phyloP scores from a whole-genome alignment of 2,113 vertebrate genomes.

The Otolemur garnettii region DNA sequence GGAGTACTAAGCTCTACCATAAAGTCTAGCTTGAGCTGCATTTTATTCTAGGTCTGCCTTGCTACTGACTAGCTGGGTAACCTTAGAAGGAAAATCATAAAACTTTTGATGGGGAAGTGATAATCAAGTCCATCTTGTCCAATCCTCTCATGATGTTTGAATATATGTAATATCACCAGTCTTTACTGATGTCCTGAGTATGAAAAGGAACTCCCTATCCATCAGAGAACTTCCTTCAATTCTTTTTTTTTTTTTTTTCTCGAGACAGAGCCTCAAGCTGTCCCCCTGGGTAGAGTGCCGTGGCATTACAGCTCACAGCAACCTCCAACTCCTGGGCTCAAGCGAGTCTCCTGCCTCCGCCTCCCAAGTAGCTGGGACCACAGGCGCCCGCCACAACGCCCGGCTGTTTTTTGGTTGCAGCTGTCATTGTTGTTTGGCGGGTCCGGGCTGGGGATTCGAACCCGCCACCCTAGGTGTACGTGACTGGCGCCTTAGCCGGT shows the following conservation, averaged over 20 bases:
- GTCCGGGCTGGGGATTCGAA: too few species aligned
- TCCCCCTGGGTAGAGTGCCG: too few species aligned
- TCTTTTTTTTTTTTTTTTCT: background rate
- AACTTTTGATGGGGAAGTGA: background rate
- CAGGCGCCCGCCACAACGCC: too few species aligned
- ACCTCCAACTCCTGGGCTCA: too few species aligned
- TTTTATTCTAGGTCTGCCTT: background rate
- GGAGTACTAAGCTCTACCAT: background rate
- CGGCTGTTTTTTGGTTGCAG: too few species aligned
- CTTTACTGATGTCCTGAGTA: background rate
- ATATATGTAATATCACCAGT: background rate
- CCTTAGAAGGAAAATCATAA: background rate
- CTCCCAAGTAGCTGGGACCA: too few species aligned
- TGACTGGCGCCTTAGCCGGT: too few species aligned
- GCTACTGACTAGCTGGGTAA: slow-evolving; percentile 32
- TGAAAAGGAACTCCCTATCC: background rate
- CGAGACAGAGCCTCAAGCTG: too few species aligned
- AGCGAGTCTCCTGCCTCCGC: too few species aligned
- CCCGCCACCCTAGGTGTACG: too few species aligned
- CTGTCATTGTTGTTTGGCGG: too few species aligned
- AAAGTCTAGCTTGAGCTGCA: background rate
- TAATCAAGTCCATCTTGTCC: background rate
- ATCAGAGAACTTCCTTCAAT: slow-evolving; percentile 15
- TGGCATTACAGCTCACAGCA: too few species aligned
- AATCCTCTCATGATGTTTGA: slow-evolving; percentile 29